Evolutionary conservation across 2,888 invertebrate genomes (phyloP).

Genomic region (Mellilla xanthometata): DNA sequence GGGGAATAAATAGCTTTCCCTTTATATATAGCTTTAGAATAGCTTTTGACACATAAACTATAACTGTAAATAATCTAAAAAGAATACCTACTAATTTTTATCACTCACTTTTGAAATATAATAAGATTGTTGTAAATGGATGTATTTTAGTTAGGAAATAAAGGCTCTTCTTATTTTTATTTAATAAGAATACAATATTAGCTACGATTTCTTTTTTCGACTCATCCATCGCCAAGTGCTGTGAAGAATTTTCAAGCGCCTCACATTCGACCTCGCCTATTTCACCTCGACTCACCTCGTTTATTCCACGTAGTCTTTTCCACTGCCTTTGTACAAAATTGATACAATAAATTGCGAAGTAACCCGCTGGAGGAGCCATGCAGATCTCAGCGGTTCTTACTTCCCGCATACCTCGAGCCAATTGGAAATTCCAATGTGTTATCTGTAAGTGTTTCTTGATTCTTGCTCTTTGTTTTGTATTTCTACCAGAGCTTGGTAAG

Average conservation of each 20-base stretch:
- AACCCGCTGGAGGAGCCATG: conserved; percentile 52
- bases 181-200: too few species aligned
- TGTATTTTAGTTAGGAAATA: too few species aligned
- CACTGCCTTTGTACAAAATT: conserved; percentile 49
- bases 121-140: too few species aligned
- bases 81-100: too few species aligned
- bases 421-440: conserved; percentile 67
- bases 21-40: too few species aligned
- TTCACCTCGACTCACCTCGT: conserved; percentile 8
- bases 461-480: neutral
- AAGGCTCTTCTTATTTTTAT: too few species aligned
- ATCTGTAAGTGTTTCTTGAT: conserved; percentile 24
- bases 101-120: too few species aligned
- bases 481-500: too few species aligned
- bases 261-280: conserved; percentile 14
- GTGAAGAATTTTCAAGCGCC: conserved; percentile 6
- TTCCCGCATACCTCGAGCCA: conserved; percentile 58
- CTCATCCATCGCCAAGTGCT: neutral
- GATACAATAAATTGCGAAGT: conserved; percentile 63
- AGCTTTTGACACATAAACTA: too few species aligned
- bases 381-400: conserved; percentile 58
- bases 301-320: conserved; percentile 23
- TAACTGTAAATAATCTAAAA: too few species aligned
- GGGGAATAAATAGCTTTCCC: too few species aligned
- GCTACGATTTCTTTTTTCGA: too few species aligned